phyloP scores from a whole-genome alignment of 2,888 invertebrate genomes.

The Mesorhabditis spiculigera region DNA sequence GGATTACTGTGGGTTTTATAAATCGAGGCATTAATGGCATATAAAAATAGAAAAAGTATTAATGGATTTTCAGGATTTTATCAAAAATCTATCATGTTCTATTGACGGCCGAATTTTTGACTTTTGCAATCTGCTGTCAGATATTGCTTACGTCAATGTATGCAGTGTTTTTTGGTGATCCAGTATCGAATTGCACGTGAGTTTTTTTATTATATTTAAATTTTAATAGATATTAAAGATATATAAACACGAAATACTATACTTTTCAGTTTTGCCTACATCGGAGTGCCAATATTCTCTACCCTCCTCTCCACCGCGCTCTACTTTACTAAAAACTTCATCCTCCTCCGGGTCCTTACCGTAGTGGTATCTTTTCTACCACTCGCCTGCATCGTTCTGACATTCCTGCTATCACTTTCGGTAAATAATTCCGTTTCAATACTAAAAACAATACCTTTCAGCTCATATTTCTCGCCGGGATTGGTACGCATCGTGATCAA shows the following conservation, averaged over 20 bases:
- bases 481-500: not conserved
- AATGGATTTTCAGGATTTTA: not conserved
- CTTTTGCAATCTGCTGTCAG: not conserved
- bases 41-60: no score
- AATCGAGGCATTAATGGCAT: not conserved
- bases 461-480: not conserved
- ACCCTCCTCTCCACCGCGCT: not conserved
- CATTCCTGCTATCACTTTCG: not conserved
- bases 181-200: not conserved
- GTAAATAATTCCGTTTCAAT: not conserved
- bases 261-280: not conserved
- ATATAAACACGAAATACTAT: not conserved
- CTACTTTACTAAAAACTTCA: not conserved
- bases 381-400: not conserved
- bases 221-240: not conserved
- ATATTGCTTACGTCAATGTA: not conserved
- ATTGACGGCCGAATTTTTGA: conserved; percentile 1
- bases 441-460: conserved; percentile 1
- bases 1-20: not conserved
- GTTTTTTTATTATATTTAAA: not conserved
- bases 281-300: not conserved
- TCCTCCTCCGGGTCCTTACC: not conserved
- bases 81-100: not conserved
- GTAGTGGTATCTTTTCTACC: not conserved
- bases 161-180: not conserved